Evolutionary conservation across 2,797 vertebrate genomes (phyloP).

Genomic region (Hydrocynus forskahlii): DNA sequence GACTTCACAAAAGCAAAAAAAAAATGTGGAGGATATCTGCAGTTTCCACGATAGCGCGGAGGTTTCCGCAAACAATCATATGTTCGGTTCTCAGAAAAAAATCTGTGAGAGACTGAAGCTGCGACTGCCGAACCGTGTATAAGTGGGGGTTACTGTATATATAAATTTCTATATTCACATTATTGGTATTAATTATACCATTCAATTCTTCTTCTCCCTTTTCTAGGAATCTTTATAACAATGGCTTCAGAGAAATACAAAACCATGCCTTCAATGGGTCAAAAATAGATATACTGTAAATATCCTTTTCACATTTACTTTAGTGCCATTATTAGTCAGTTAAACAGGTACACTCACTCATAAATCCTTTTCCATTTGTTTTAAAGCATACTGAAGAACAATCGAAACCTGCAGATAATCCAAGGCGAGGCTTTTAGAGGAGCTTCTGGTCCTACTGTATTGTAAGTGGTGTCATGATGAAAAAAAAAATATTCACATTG

Average conservation of each 20-base stretch:
- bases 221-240: constrained; percentile 86
- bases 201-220: constrained; percentile 11
- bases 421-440: constrained; percentile 82
- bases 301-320: constrained; percentile 52
- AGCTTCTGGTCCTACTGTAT: constrained; percentile 78
- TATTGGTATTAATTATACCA: not conserved
- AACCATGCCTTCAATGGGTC: constrained; percentile 87
- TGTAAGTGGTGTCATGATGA: constrained; percentile 75
- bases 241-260: constrained; percentile 89
- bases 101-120: no score
- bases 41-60: no score
- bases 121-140: no score
- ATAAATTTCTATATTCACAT: not conserved
- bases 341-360: not conserved
- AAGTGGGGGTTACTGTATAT: no score
- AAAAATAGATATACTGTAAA: constrained; percentile 85
- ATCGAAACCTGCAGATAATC: constrained; percentile 81
- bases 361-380: constrained; percentile 25
- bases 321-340: not conserved
- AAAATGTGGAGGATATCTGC: no score
- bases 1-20: no score
- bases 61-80: no score
- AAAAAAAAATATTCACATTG: no score
- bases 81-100: no score
- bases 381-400: constrained; percentile 84